phyloP scores from a whole-genome alignment of 2,888 invertebrate genomes.

The Pseudococcus jackbeardsleyi region DNA sequence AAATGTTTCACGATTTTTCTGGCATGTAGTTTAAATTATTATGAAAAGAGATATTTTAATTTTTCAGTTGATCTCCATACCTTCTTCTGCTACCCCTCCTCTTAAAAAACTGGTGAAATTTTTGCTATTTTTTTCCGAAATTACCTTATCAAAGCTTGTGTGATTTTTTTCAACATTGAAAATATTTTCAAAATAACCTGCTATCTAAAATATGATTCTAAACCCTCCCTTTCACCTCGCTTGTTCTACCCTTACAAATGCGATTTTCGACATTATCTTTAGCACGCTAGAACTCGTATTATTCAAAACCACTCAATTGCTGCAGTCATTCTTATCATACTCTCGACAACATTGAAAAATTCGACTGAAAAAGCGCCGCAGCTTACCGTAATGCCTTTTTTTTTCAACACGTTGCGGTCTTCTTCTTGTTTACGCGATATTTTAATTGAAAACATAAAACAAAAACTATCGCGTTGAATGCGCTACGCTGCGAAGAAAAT shows the following conservation, averaged over 20 bases:
- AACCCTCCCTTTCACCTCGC: not conserved
- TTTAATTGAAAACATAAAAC: conserved; percentile 22
- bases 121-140: too few relatives aligned
- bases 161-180: too few relatives aligned
- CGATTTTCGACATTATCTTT: not conserved
- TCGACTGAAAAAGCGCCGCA: not conserved
- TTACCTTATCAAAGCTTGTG: too few relatives aligned
- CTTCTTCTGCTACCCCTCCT: too few relatives aligned
- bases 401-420: conserved; percentile 22
- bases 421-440: conserved; percentile 12
- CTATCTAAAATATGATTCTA: not conserved
- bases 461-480: conserved; percentile 12
- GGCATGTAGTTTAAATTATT: too few relatives aligned
- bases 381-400: not conserved
- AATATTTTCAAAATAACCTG: too few relatives aligned
- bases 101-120: too few relatives aligned
- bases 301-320: not conserved
- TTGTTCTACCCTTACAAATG: not conserved
- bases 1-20: too few relatives aligned
- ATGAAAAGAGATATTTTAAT: too few relatives aligned
- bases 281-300: not conserved
- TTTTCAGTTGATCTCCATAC: too few relatives aligned
- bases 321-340: not conserved
- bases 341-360: not conserved
- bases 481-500: conserved; percentile 13